phyloP scores from a whole-genome alignment of 1,140 invertebrate genomes.

The Meteorus sp. region DNA sequence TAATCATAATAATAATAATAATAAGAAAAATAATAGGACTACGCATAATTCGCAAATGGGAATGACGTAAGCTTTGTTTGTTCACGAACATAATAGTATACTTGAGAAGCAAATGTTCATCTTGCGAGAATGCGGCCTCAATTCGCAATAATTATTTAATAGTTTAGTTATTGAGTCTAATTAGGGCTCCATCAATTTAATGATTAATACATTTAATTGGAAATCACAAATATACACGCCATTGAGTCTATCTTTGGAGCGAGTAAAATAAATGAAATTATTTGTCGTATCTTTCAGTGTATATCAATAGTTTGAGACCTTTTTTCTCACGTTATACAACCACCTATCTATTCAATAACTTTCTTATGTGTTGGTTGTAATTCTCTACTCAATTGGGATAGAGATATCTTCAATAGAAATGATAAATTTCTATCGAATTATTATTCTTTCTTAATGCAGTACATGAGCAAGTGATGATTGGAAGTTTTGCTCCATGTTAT shows the following conservation, averaged over 20 bases:
- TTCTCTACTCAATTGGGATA: background rate
- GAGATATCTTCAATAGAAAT: no score
- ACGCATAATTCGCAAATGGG: background rate
- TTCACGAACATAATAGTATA: conserved; percentile 13
- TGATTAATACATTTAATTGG: conserved; percentile 60
- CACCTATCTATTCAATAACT: conserved; percentile 1
- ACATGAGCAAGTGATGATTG: no score
- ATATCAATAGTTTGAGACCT: background rate
- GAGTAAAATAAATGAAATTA: conserved; percentile 33
- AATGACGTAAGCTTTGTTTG: conserved; percentile 19
- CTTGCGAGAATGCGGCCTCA: conserved; percentile 50
- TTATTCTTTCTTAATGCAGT: no score
- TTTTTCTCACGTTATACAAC: background rate
- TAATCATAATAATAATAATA: background rate
- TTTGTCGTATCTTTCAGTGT: conserved; percentile 28
- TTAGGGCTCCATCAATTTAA: conserved; percentile 57
- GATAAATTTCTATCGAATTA: no score
- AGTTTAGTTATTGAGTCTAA: conserved; percentile 59
- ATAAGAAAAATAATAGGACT: background rate
- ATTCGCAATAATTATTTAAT: conserved; percentile 59
- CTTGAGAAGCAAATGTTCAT: conserved; percentile 16
- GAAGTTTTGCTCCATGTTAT: no score
- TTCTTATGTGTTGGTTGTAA: background rate
- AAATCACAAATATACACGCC: conserved; percentile 48
- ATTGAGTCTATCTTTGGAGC: conserved; percentile 32